Evolutionary conservation across 2,888 invertebrate species (phyloP), one percentile per base, ranked within the genome.

Genomic region (Luffia ferchaultella): DNA sequence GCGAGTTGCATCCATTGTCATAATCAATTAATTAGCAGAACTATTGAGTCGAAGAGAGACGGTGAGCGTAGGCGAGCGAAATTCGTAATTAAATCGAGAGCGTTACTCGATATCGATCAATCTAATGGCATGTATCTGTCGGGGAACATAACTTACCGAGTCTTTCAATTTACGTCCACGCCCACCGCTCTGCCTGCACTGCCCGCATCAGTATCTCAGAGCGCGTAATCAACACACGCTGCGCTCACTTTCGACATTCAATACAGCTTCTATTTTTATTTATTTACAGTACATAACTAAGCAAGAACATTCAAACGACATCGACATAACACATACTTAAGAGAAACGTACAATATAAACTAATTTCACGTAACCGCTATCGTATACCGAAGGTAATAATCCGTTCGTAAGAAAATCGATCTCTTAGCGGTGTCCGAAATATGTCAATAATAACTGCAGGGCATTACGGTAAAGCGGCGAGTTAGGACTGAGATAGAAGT

Each of bases 401-500:
- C 30, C 3, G 30, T 30, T 30, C 30, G 5, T 3, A 30, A 12
- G 30, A 30, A 30, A 30, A 30, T 30, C 30, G 30, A 30, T 30
- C 30, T 30, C 30, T 30, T 30, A 30, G 30, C 30, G 30, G 30
- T 12, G 30, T 12, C 30, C 30, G 30, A 30, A 30, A 30, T 30
- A 30, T 30, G 30, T 30, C 61, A 61, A 67, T 67, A 65, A 64
- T 57, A 65, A 69, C 73, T 71, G 54, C 65, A 60, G 73, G 73
- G 72, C 62, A 72, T 72, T 70, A 71, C 71, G 68, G 68, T 71
- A 73, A 65, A 68, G 61, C 60, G 55, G 62, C 64, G 64, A 65
- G 67, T 62, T 59, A 54, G 60, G 62, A 57, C 56, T 60, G 60
- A 64, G 66, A 68, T 71, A 67, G 58, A 64, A 57, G 67, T 70